phyloP scores from a whole-genome alignment of 2,888 invertebrate species.

The Synergus laeviventris region DNA sequence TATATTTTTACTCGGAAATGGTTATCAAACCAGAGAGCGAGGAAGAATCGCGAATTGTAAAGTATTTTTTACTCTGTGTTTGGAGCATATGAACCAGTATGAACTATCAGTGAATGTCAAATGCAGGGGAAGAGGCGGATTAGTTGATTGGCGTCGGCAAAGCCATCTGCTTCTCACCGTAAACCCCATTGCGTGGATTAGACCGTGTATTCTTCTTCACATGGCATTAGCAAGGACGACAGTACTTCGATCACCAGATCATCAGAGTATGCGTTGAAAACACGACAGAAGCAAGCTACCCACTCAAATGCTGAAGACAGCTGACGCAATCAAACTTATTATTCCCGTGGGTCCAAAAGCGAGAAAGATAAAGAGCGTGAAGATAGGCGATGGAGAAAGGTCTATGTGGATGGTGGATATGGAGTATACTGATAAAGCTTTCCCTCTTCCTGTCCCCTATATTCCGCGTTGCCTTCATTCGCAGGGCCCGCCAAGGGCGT shows the following conservation, averaged over 20 bases:
- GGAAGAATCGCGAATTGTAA: neutral
- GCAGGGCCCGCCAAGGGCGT: conserved; percentile 30
- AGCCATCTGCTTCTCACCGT: conserved; percentile 62
- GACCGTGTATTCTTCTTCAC: conserved; percentile 57
- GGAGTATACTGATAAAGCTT: conserved; percentile 30
- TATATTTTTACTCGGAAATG: too few relatives aligned
- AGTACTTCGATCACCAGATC: neutral
- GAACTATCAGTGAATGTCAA: conserved; percentile 4
- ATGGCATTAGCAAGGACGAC: conserved; percentile 53
- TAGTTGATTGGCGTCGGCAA: conserved; percentile 67
- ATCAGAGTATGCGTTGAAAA: neutral
- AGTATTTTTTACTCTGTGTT: neutral
- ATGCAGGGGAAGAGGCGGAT: conserved; percentile 52
- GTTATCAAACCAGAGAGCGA: too few relatives aligned
- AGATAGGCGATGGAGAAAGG: conserved; percentile 25
- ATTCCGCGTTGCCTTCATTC: conserved; percentile 20
- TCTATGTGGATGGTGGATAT: neutral
- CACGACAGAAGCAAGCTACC: conserved; percentile 18
- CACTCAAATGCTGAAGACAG: conserved; percentile 31
- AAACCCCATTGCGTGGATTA: conserved; percentile 57
- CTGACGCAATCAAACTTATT: conserved; percentile 39
- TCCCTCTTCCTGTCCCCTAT: conserved; percentile 17
- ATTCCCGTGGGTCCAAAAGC: conserved; percentile 34
- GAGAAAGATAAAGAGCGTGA: conserved; percentile 28
- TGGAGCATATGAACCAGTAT: too few relatives aligned